A percentile compares a stretch with the other conserved stretches of the same genome.
Evolutionary conservation across 2,797 vertebrate species (phyloP).

Genomic region (Anguilla marmorata): DNA sequence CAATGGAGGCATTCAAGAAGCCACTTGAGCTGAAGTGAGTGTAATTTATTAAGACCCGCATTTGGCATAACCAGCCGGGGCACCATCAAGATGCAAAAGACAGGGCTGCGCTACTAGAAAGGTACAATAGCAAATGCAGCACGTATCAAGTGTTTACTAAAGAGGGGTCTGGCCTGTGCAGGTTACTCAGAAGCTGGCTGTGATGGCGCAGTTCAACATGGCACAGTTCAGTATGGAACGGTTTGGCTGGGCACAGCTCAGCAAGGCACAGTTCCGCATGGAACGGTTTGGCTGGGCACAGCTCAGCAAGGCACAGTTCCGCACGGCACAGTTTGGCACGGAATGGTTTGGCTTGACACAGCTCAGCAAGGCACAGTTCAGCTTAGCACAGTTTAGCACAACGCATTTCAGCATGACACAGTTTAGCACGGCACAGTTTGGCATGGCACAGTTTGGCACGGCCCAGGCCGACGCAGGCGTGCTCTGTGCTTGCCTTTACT

Average conservation of each 20-base stretch:
- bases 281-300: background rate
- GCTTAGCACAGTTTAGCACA: background rate
- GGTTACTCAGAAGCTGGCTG: background rate
- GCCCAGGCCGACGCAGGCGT: background rate
- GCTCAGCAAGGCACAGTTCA: background rate
- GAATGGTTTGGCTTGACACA: too few species aligned
- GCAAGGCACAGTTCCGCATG: background rate
- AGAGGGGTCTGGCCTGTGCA: background rate
- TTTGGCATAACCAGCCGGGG: conserved; percentile 22
- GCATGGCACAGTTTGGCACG: too few species aligned
- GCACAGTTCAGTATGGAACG: too few species aligned
- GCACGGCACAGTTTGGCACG: too few species aligned
- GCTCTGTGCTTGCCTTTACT: background rate
- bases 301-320: background rate
- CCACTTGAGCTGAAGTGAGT: background rate
- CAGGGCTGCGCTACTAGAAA: conserved; percentile 32
- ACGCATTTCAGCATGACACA: background rate
- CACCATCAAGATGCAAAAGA: conserved; percentile 41
- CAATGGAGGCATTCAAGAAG: background rate
- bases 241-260: background rate
- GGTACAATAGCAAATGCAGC: conserved; percentile 39
- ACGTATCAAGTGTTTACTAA: conserved; percentile 30
- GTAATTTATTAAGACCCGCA: background rate
- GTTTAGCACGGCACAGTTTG: background rate
- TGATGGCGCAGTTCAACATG: background rate